These are phyloP conservation scores for Acanthurus leucopareius DNA, from an alignment of 2,797 vertebrate genomes.

Conservation along the genomic window DNA sequence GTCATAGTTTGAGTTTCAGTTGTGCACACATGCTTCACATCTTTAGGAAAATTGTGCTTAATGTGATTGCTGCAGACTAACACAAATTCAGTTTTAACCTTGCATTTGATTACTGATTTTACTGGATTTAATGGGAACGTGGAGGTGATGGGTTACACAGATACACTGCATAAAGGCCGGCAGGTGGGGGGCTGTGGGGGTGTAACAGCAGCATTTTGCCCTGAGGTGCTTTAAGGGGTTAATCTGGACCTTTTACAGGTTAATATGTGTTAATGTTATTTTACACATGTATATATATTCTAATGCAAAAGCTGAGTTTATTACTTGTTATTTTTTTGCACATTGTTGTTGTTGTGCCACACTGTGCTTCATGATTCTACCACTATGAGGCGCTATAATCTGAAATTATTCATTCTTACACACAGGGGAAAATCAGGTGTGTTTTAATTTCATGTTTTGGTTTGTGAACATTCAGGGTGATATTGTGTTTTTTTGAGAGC, in stretches of 20 bases:
- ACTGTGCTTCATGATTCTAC: neutral
- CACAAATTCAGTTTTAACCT: neutral
- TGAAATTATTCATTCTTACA: neutral
- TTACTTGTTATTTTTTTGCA: neutral
- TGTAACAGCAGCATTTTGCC: neutral
- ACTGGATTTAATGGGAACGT: neutral
- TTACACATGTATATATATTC: neutral
- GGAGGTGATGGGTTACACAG: neutral
- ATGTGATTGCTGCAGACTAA: neutral
- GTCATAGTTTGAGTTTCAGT: neutral
- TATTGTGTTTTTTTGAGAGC: neutral
- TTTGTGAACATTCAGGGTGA: constrained; percentile 12
- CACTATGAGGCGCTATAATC: neutral
- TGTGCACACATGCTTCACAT: neutral
- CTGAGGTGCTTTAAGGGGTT: neutral
- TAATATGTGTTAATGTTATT: too few species aligned
- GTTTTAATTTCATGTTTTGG: neutral
- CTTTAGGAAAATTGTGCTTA: neutral
- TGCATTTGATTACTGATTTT: neutral
- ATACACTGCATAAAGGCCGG: neutral
- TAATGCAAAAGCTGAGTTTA: neutral
- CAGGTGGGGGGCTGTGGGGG: neutral
- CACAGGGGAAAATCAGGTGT: neutral
- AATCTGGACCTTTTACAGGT: neutral
- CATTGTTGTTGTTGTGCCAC: neutral